Conservation (phyloP, 2,113 vertebrate genomes). For the Actenoides lindsayi region DNA sequence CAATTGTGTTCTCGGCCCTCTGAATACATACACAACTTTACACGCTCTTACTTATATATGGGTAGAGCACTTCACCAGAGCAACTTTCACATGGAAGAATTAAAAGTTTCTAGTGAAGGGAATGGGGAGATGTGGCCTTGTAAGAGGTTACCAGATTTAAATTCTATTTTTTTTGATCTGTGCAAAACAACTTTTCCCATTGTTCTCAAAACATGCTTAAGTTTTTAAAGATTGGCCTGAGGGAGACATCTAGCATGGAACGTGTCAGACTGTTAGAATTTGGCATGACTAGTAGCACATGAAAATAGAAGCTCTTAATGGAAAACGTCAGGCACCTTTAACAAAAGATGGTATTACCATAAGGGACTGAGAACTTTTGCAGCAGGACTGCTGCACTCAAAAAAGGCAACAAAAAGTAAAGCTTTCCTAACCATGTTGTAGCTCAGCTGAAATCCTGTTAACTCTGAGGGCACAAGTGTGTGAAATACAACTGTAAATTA, state of each 20-base stretch:
- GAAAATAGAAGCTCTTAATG: conserved; percentile 22
- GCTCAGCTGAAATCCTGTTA: background rate
- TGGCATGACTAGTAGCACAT: background rate
- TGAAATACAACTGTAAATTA: background rate
- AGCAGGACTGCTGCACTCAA: background rate
- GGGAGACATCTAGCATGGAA: conserved; percentile 2
- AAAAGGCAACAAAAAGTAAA: background rate
- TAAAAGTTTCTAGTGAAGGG: background rate
- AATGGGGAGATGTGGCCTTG: background rate
- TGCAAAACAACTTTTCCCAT: conserved; percentile 29
- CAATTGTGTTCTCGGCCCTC: background rate
- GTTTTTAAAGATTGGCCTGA: background rate
- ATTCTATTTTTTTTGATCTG: background rate
- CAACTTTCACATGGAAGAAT: background rate
- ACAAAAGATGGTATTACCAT: background rate
- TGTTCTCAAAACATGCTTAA: background rate
- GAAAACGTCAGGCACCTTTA: conserved; percentile 6
- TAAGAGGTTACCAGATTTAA: background rate
- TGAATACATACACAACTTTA: background rate
- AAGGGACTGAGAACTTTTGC: background rate
- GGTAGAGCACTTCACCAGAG: background rate
- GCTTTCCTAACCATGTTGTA: background rate
- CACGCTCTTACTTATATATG: background rate
- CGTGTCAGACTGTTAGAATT: background rate
- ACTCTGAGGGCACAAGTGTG: background rate